Conservation (phyloP, 1,140 invertebrate species). For the Cyrtorhinus lividipennis region DNA sequence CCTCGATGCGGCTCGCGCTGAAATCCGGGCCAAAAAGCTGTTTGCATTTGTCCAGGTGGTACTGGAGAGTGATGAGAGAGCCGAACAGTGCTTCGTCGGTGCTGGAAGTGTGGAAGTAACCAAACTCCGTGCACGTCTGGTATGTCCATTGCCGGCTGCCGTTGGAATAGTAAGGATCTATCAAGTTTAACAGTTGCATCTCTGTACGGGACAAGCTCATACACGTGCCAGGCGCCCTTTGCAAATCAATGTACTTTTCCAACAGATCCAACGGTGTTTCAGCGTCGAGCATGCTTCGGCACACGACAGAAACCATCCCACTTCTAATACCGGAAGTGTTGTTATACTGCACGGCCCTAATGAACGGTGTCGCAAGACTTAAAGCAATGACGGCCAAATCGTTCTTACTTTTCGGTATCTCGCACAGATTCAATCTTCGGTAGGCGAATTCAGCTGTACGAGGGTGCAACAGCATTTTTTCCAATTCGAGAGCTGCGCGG, state of each 20-base stretch:
- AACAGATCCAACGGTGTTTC: not conserved
- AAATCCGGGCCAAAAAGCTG: constrained; percentile 60
- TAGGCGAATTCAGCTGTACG: not conserved
- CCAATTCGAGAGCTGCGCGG: not conserved
- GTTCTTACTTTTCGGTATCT: not conserved
- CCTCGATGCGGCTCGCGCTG: constrained; percentile 40
- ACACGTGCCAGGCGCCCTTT: not conserved
- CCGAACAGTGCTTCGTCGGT: not conserved
- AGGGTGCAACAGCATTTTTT: not conserved
- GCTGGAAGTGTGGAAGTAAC: constrained; percentile 45
- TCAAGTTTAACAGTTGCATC: no score
- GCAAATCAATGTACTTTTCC: not conserved
- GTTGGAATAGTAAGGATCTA: not conserved
- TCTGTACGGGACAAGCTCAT: not conserved
- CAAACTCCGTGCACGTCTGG: constrained; percentile 90
- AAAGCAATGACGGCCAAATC: not conserved
- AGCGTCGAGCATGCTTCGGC: not conserved
- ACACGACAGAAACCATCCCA: not conserved
- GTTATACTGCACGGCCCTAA: not conserved
- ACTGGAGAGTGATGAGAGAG: not conserved
- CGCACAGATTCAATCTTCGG: not conserved
- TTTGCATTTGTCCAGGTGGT: not conserved
- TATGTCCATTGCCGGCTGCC: constrained; percentile 69
- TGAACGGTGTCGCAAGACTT: not conserved
- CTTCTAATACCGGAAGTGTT: not conserved